Base-by-base conservation (phyloP, 2,797 vertebrate species). In the Semaprochilodus insignis region DNA sequence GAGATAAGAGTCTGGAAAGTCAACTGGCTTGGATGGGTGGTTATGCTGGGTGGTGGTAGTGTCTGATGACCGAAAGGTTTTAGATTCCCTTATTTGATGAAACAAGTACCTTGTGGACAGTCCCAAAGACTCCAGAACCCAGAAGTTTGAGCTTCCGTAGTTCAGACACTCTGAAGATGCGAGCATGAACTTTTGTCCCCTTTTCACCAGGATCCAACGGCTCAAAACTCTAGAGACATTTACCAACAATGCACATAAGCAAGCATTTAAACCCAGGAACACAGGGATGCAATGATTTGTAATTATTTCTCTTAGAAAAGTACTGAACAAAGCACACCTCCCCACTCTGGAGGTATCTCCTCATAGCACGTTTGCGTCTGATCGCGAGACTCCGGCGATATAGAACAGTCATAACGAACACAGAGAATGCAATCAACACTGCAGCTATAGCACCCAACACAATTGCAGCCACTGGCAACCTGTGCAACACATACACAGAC, bases 311-410 rank as follows among this genome's bases (percentile, higher is more conserved):
- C 0, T 14, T 66, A 21, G 2, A 48, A 17, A 23, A 71, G 51
- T 13, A 6, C 36, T 63, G 44, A 69, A 16, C 6, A 25, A 63
- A 25, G 25, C 62, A 83, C 82, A 97, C 97, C 95, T 97, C 96
- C 62, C 96, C 97, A 7, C 95, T 94, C 90, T 97, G 96, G 93
- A 99, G 93, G 90, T 98, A 99, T 90, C 97, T 94, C 86, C 98
- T 94, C 96, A 98, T 97, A 0, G 97, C 96, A 78, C 98, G 92
- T 88, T 99, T 99, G 83, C 95, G 97, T 71, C 96, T 97, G 85
- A 98, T 99, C 87, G 94, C 94, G 7, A 96, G 92, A 25, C 96
- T 94, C 25, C 97, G 91, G 86, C 95, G 97, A 86, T 97, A 99
- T 48, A 99, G 92, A 82, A 97, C 88, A 11, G 85, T 92, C 65